Conservation (phyloP, 1,140 invertebrate genomes). For the Protaetia brevitarsis region DNA sequence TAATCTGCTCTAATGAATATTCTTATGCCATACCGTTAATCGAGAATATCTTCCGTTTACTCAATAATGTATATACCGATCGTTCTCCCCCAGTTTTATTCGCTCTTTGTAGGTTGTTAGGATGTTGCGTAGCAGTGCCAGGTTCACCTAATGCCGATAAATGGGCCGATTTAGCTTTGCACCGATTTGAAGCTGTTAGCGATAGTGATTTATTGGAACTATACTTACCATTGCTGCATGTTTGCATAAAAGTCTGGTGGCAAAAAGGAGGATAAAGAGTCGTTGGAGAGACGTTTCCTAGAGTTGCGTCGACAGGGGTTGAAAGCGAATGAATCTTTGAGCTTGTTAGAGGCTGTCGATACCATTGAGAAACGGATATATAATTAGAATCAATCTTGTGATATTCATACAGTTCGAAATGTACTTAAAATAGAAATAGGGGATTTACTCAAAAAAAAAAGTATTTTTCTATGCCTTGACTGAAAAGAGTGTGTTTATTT, state of each 20-base stretch:
- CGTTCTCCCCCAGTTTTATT: slow-evolving; percentile 64
- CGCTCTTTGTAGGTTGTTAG: slow-evolving; percentile 69
- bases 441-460: not conserved
- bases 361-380: slow-evolving; percentile 27
- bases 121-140: slow-evolving; percentile 54
- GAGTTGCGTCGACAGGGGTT: slow-evolving; percentile 60
- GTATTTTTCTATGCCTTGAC: slow-evolving; percentile 5
- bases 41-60: slow-evolving; percentile 67
- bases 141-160: slow-evolving; percentile 59
- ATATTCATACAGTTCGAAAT: not conserved
- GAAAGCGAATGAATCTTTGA: slow-evolving; percentile 55
- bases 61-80: slow-evolving; percentile 73
- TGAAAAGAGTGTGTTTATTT: not conserved
- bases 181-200: slow-evolving; percentile 62
- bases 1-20: slow-evolving; percentile 60
- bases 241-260: slow-evolving; percentile 66
- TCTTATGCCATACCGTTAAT: slow-evolving; percentile 61
- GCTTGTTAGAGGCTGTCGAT: slow-evolving; percentile 57
- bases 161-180: slow-evolving; percentile 68
- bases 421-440: not conserved
- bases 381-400: slow-evolving; percentile 33
- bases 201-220: slow-evolving; percentile 63
- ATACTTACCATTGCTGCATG: slow-evolving; percentile 68
- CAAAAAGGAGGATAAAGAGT: slow-evolving; percentile 60
- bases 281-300: slow-evolving; percentile 58